phyloP scores from a whole-genome alignment of 2,797 vertebrate genomes.

The Chelmon rostratus region DNA sequence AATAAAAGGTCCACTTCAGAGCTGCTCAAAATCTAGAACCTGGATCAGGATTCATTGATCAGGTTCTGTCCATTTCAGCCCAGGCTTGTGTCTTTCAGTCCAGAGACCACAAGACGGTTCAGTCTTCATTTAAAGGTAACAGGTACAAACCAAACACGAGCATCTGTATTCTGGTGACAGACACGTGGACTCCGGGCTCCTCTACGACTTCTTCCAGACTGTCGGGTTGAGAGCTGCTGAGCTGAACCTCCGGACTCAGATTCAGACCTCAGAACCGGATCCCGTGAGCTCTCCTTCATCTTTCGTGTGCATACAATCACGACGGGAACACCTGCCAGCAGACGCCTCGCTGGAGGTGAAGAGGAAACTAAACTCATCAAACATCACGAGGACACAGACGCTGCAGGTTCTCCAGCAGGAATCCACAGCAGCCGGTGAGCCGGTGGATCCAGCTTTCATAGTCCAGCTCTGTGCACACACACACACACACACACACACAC shows the following conservation, averaged over 20 bases:
- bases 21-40: no score
- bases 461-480: slow-evolving; percentile 67
- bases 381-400: slow-evolving; percentile 60
- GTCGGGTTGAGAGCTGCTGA: slow-evolving; percentile 36
- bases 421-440: slow-evolving; percentile 18
- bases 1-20: no score
- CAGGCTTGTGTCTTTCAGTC: no score
- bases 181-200: neutral
- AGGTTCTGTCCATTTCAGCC: no score
- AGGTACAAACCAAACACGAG: neutral
- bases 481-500: neutral
- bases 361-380: neutral
- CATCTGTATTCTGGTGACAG: neutral
- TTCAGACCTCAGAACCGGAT: slow-evolving; percentile 6
- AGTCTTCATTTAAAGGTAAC: neutral
- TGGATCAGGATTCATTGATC: no score
- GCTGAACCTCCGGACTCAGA: slow-evolving; percentile 5
- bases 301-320: slow-evolving; percentile 42
- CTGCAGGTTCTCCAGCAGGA: slow-evolving; percentile 77
- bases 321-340: neutral
- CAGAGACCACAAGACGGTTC: no score
- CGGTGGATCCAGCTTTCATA: slow-evolving; percentile 81
- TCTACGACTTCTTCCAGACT: neutral
- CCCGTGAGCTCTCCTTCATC: neutral
- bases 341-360: slow-evolving; percentile 9